Conservation (phyloP, 2,113 vertebrate species). For the Cheirogaleus medius region DNA sequence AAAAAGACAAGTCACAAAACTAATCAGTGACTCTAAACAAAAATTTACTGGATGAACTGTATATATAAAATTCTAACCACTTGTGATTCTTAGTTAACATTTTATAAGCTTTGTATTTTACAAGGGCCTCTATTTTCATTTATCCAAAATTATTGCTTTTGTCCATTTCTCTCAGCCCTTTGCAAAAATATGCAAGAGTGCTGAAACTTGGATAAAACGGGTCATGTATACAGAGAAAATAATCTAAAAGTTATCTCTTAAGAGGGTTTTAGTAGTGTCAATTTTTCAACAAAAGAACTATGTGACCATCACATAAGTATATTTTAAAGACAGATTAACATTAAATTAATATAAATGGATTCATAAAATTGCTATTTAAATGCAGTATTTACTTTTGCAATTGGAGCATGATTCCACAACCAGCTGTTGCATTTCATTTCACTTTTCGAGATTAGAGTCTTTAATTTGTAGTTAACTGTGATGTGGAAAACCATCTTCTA, state of each 20-base stretch:
- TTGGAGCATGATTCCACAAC: slow-evolving; percentile 81
- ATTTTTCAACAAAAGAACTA: slow-evolving; percentile 62
- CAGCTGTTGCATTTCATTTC: slow-evolving; percentile 78
- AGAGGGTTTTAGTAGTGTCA: slow-evolving; percentile 82
- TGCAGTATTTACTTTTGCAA: slow-evolving; percentile 82
- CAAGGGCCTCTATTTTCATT: slow-evolving; percentile 82
- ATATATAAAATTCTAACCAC: slow-evolving; percentile 86
- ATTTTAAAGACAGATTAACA: slow-evolving; percentile 83
- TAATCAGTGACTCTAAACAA: slow-evolving; percentile 89
- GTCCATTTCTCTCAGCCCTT: slow-evolving; percentile 87
- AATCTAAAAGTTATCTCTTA: slow-evolving; percentile 84
- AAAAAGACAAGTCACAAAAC: slow-evolving; percentile 83
- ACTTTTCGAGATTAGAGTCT: slow-evolving; percentile 73
- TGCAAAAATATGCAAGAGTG: slow-evolving; percentile 87
- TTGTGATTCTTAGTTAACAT: slow-evolving; percentile 84
- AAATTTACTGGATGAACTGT: slow-evolving; percentile 85
- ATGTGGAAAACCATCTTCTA: slow-evolving; percentile 52
- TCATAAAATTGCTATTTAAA: slow-evolving; percentile 83
- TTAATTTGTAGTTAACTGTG: slow-evolving; percentile 74
- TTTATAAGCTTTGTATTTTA: slow-evolving; percentile 84
- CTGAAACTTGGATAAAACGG: slow-evolving; percentile 87
- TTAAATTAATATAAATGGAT: slow-evolving; percentile 83
- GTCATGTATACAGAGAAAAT: slow-evolving; percentile 85
- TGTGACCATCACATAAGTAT: slow-evolving; percentile 82
- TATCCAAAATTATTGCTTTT: slow-evolving; percentile 85